Base-by-base conservation (phyloP, 2,113 vertebrate species). In the Oncorhynchus clarkii region DNA sequence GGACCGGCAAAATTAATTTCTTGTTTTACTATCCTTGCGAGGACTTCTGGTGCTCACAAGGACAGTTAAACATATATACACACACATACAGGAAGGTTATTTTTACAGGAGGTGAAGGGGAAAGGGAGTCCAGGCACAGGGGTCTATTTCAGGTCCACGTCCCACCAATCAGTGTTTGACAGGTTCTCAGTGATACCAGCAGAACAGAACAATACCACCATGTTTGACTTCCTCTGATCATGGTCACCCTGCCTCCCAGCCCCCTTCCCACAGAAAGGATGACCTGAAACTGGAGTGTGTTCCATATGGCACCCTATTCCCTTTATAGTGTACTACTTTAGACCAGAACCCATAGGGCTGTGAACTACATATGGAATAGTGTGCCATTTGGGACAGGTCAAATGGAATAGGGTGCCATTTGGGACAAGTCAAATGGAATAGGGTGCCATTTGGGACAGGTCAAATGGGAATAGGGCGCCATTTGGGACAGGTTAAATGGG, bases 31-130 rank as follows among this genome's bases (percentile, higher is more conserved):
- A 12, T 45, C 39, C 39, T 12, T 45, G 39, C 9, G 9, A 45
- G 39, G 39, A 45, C 39, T 45, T 45, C 39, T 45, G 39, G 9
- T 70, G 39, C 39, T 45, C 39, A 45, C 39, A 45, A 11, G 9
- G 39, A 45, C 8, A 45, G 39, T 45, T 45, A 80, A 74, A 77
- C 75, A 69, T 72, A 49, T 45, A 71, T 59, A 74, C 60, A 71
- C 77, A 79, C 74, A 77, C 74, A 75, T 31, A 67, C 67, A 82
- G 1, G 16, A 8, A 22, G 75, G 78, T 78, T 93, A 93, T 93
- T 92, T 91, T 91, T 93, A 92, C 83, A 72, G 64, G 64, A 82
- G 81, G 86, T 85, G 81, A 80, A 78, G 49, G 83, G 85, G 85
- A 76, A 83, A 83, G 84, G 84, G 88, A 80, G 80, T 8, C 22